phyloP scores from a whole-genome alignment of 2,113 vertebrate genomes.

The Dasyprocta punctata region DNA sequence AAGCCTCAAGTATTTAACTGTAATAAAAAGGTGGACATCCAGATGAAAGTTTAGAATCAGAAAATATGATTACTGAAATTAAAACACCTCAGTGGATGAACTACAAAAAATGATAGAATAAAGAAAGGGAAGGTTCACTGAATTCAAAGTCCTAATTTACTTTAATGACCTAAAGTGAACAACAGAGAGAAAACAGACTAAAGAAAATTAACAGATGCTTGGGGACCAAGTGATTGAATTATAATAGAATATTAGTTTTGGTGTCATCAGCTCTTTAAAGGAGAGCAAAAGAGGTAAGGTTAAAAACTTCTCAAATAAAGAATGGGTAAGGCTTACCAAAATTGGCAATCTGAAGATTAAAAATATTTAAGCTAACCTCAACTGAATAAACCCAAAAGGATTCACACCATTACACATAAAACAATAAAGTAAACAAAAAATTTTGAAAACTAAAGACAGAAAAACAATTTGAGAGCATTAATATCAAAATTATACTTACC shows the following conservation, averaged over 20 bases:
- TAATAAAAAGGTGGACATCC: neutral
- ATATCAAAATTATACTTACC: neutral
- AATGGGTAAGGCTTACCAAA: neutral
- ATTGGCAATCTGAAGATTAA: neutral
- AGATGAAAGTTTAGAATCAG: neutral
- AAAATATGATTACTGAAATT: neutral
- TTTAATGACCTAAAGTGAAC: neutral
- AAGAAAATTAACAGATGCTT: neutral
- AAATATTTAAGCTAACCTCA: neutral
- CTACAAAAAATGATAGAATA: neutral
- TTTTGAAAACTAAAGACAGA: neutral
- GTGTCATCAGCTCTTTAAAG: neutral
- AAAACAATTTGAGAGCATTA: neutral
- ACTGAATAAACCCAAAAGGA: neutral
- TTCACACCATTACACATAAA: neutral
- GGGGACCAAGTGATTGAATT: too few species aligned
- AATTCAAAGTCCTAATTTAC: neutral
- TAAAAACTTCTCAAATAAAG: neutral
- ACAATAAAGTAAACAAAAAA: neutral
- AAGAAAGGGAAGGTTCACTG: neutral
- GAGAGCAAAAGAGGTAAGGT: neutral
- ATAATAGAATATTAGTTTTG: neutral
- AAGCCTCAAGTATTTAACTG: neutral
- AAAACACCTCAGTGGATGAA: neutral
- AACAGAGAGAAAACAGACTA: neutral